Base-by-base conservation (phyloP, 2,888 invertebrate species). In the Sarcophaga carnaria region DNA sequence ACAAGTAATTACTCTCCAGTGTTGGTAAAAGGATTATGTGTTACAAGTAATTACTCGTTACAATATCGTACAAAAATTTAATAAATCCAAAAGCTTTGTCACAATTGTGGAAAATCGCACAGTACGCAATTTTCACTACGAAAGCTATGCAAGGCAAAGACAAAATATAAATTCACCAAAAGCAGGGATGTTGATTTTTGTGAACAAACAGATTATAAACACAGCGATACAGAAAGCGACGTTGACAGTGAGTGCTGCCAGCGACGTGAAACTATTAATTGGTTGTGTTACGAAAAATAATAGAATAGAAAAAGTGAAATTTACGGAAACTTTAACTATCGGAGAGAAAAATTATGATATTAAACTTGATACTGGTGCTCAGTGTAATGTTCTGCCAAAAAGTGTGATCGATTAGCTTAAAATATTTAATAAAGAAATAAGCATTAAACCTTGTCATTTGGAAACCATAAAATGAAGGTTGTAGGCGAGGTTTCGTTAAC, bases 321-420 rank as follows among this genome's bases (percentile, higher is more conserved):
- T 67, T 22, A 45, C 67, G 60, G 77, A 67, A 77, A 17, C 3
- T 11, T 4, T 69, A 67, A 60, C 5, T 37, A 77, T 77, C 22
- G 67, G 17, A 60, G 10, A 74, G 4, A n/a, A 17, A 2, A 49
- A 12, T 5, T 71, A 59, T 59, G n/a, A 54, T 6, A 64, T 80
- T 11, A 80, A 80, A 59, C 17, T 80, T 2, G 79, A 80, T 12
- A 72, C 79, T 4, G 37, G 71, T 22, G 79, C 71, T 10, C 71
- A 71, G 22, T 79, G 63, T 37, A 79, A 80, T 20, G 76, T 66
- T 49, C 11, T 49, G 49, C 11, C 49, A 12, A 12, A 12, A 49
- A 49, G 14, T 12, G 49, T 49, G 14, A 49, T 49, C 49, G 14
- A 49, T 14, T 14, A 49, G 12, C 49, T 49, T 49, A 49, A 49